Evolutionary conservation across 1,140 invertebrate species (phyloP), one percentile per base, ranked within the genome.

Genomic region (Drosophila littoralis): DNA sequence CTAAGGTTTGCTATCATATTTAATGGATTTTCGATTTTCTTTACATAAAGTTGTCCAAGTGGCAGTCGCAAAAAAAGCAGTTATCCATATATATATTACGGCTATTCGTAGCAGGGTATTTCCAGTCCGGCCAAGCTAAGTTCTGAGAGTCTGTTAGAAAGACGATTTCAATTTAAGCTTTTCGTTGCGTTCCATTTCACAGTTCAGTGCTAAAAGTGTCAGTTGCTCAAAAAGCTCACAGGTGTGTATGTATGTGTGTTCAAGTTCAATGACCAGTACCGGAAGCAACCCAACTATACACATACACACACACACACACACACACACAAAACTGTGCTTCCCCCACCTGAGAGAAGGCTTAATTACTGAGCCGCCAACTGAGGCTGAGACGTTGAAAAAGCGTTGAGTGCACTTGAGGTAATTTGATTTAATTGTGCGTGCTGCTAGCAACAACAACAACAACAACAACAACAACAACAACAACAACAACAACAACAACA

Each of bases 351-450:
- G 74, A 80, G 33, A 81, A 54, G 67, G 77, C 82, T 88, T 86
- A 86, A 86, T 86, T 86, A 84, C 83, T 69, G 63, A 45, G 59
- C 36, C 59, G 55, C 42, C 58, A 55, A 67, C 80, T 76, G 54
- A 57, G 60, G 45, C 55, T 35, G 54, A 32, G 51, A 75, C 36
- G 48, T 46, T 78, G 77, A 84, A 83, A 84, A 84, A 79, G 73
- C 60, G 77, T 52, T 75, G 68, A 88, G 84, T 89, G 84, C 80
- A 84, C 84, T 88, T 79, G 77, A 89, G 84, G 84, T 88, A 88
- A 88, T 89, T 88, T 88, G 84, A 88, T 88, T 88, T 88, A 88
- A 88, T 88, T 88, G 84, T 88, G 84, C 84, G 80, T 89, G 84
- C 67, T 77, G 52, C 63, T 42, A 12, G 17, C 48, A 65, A 9